Conservation (phyloP, 92 coral and sea anemone species). For the Porites lobata region DNA sequence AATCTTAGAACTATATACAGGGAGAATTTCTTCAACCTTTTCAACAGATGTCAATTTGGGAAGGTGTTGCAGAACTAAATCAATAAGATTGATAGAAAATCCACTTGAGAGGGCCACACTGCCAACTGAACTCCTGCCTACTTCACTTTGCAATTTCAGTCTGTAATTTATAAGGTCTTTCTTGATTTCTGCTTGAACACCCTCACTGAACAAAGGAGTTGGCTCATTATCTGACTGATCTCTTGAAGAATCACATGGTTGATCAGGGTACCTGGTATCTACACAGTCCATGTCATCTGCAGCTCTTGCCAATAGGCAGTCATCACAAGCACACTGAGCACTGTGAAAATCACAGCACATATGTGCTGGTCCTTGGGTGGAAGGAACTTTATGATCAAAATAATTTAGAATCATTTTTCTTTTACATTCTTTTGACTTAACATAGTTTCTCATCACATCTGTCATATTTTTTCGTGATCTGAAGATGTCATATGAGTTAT, state of each 20-base stretch:
- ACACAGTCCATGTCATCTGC: too few species aligned
- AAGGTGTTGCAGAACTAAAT: conserved; percentile 11
- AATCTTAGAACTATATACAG: conserved; percentile 3
- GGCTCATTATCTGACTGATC: background rate
- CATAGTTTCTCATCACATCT: conserved; percentile 61
- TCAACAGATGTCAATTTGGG: conserved; percentile 10
- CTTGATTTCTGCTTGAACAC: background rate
- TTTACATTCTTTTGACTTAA: conserved; percentile 41
- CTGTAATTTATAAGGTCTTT: conserved; percentile 2
- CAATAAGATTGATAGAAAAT: background rate
- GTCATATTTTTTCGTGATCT: conserved; percentile 48
- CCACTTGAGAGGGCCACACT: conserved; percentile 8
- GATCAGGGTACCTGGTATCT: too few species aligned
- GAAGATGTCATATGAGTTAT: conserved; percentile 54
- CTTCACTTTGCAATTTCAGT: background rate
- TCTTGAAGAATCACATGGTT: too few species aligned
- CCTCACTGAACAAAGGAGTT: background rate
- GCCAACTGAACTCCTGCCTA: conserved; percentile 5
- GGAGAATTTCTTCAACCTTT: conserved; percentile 4
- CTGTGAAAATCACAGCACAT: conserved; percentile 15
- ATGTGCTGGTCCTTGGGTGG: conserved; percentile 1
- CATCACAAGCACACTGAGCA: conserved; percentile 3
- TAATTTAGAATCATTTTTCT: conserved; percentile 59
- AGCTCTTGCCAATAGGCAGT: too few species aligned
- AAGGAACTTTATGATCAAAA: conserved; percentile 40